These are phyloP conservation scores for Blastobasis adustella DNA, from an alignment of 2,888 invertebrate genomes.

Conservation along the genomic window DNA sequence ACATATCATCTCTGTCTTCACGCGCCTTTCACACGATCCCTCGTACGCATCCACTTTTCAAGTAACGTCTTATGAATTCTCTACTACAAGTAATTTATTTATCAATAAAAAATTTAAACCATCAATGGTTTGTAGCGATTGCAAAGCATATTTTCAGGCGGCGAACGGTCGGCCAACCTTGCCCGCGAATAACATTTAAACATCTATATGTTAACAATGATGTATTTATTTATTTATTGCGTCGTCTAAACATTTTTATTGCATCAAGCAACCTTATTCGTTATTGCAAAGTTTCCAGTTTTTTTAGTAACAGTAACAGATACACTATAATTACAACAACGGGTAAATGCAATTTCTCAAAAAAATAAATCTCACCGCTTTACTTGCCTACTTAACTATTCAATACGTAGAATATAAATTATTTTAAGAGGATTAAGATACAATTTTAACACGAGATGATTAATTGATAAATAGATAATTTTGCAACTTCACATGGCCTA, in stretches of 20 bases:
- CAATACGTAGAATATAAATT: slow-evolving; percentile 1
- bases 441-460: slow-evolving; percentile 21
- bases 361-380: slow-evolving; percentile 45
- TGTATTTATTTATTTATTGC: too few relatives aligned
- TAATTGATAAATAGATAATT: slow-evolving; percentile 16
- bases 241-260: neutral
- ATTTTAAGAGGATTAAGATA: slow-evolving; percentile 14
- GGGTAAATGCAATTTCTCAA: slow-evolving; percentile 63
- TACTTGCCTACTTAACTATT: slow-evolving; percentile 26
- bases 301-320: slow-evolving; percentile 34
- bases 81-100: too few relatives aligned
- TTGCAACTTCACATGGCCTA: slow-evolving; percentile 31
- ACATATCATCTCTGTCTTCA: slow-evolving; percentile 52
- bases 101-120: too few relatives aligned
- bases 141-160: too few relatives aligned
- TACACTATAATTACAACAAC: slow-evolving; percentile 42
- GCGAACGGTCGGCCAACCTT: too few relatives aligned
- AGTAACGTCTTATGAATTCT: slow-evolving; percentile 1
- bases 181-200: too few relatives aligned
- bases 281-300: neutral
- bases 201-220: too few relatives aligned
- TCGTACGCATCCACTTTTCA: slow-evolving; percentile 22
- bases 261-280: neutral
- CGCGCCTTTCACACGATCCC: slow-evolving; percentile 23
- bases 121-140: too few relatives aligned